Base-by-base conservation (phyloP, 2,113 vertebrate genomes). In the Petromus typicus region DNA sequence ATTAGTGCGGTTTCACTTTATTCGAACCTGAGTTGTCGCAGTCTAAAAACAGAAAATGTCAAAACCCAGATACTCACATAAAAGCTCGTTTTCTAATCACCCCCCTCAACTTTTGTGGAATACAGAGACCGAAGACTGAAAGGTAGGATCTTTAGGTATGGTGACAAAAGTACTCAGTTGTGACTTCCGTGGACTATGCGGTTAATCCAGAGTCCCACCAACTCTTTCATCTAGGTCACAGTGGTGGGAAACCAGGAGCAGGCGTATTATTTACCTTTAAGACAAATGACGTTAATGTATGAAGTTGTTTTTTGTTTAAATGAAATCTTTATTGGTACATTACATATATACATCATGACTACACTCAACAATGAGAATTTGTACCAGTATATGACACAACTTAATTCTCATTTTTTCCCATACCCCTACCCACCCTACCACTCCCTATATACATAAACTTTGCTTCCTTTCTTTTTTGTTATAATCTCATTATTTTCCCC, bases 21-120 rank as follows among this genome's bases (percentile, higher is more conserved):
- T 57, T 91, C 81, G 43, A 63, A 69, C 16, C 32, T 0, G 2
- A 57, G 18, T 34, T 73, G 63, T 37, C 34, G 17, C 45, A n/a
- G 56, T 14, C 22, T 37, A 73, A 80, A 86, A 76, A 73, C 20
- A 40, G 27, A 76, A 69, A 79, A 40, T n/a, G 27, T n/a, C 67
- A 86, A 89, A 76, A 78, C 40, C 27, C 64, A 90, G 76, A 14
- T 51, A 66, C 32, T 91, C 32, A 73, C 92, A 84, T 63, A 91
- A 51, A 23, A 81, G 7, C 23, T 16, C 59, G 59, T 61, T 75
- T 45, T 71, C 71, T 63, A 91, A 61, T 20, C 10, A 56, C 23
- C 61, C 34, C 80, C 56, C 40, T 84, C 20, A 27, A 25, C 66
- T 75, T n/a, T 64, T n/a, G 45, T 71, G 45, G 43, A 67, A n/a